Percentiles rank a stretch among this genome's conserved stretches.
Conservation (phyloP, 2,797 vertebrate genomes). For the Emydoidea blandingii region DNA sequence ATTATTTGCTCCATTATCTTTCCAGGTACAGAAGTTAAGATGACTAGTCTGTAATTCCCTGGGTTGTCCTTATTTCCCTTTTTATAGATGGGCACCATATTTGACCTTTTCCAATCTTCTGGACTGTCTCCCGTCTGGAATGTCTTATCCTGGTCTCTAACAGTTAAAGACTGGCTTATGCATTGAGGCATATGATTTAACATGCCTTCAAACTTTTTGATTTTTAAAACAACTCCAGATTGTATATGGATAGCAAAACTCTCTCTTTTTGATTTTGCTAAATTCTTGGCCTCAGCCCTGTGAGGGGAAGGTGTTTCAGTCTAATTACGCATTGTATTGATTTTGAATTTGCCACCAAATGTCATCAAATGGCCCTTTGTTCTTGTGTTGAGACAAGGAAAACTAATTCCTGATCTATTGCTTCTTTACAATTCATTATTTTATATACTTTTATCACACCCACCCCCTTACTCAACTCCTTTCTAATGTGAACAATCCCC, state of each 20-base stretch:
- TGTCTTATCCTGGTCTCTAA: not conserved
- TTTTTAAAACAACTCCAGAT: not conserved
- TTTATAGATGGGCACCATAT: too few species aligned
- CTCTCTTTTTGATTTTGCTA: not conserved
- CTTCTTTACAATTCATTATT: not conserved
- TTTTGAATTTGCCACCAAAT: not conserved
- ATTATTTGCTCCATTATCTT: too few species aligned
- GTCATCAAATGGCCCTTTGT: not conserved
- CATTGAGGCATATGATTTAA: not conserved
- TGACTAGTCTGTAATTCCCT: too few species aligned
- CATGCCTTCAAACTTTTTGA: not conserved
- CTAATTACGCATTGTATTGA: not conserved
- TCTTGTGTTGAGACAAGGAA: not conserved
- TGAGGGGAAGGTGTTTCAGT: not conserved
- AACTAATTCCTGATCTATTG: not conserved
- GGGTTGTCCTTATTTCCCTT: too few species aligned
- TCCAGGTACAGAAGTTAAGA: too few species aligned
- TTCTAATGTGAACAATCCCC: not conserved
- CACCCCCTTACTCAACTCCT: not conserved
- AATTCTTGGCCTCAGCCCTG: not conserved
- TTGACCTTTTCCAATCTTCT: too few species aligned
- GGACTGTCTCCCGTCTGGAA: too few species aligned
- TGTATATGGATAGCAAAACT: not conserved
- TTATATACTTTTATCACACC: not conserved
- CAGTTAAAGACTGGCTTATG: not conserved